Evolutionary conservation across 1,140 invertebrate species (phyloP), one percentile per base, ranked within the genome.

Genomic region (Propsilocerus akamusi): DNA sequence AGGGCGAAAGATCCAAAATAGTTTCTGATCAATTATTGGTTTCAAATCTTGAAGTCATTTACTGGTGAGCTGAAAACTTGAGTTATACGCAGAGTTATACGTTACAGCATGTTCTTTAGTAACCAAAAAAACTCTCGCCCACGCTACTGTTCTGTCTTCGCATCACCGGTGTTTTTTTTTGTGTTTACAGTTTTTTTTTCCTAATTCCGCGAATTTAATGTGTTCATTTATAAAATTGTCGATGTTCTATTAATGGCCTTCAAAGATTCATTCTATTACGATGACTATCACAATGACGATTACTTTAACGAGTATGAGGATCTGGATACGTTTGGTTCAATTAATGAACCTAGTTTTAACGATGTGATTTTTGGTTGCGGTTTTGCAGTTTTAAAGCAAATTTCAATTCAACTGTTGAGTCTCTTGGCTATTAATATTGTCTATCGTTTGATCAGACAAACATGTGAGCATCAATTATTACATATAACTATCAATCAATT

Each of bases 381-480:
- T 20, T 17, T 8, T 20, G 22, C 34, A 41, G 34, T 41, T 20
- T 41, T 41, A 41, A 41, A 41, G 14, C 34, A 41, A 41, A 41
- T 41, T 5, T 22, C 17, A 5, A n/a, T 7, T 5, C 34, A 41
- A 41, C 17, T 41, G 10, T 41, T 17, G 10, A 20, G 10, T 20
- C 22, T 41, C 8, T 4, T 41, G 4, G 12, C 22, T 14, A 41
- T 41, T 20, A 41, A 41, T 17, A 8, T 41, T 7, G 22, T 41
- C n/a, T 41, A 41, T 20, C 34, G 34, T 41, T 4, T 41, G 34
- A 41, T 41, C 17, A 41, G 34, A 41, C 34, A 41, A 41, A 41
- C 34, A 41, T 14, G 34, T 41, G 10, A 8, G n/a, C 20, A 37
- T 37, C 10, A 41, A 41, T 41, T 41, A 17, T 20, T 41, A 41